A percentile compares a stretch with the other conserved stretches of the same genome.
phyloP scores from a whole-genome alignment of 2,113 vertebrate genomes.

The Chinchilla lanigera region DNA sequence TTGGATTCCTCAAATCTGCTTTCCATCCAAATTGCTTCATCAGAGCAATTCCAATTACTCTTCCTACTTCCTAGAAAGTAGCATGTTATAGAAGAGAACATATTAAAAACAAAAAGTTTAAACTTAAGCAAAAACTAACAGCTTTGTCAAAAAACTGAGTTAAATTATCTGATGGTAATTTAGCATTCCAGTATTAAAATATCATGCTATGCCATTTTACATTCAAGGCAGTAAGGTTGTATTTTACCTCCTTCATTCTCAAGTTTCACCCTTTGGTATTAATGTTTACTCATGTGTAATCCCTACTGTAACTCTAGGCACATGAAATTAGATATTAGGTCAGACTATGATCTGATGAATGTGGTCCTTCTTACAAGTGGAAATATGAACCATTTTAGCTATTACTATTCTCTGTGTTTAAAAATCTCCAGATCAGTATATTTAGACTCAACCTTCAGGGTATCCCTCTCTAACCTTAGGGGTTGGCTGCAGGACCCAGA shows the following conservation, averaged over 20 bases:
- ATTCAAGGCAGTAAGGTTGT: neutral
- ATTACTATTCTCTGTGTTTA: neutral
- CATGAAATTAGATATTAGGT: neutral
- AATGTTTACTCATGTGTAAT: neutral
- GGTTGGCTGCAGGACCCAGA: neutral
- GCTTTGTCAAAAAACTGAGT: neutral
- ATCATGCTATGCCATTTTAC: neutral
- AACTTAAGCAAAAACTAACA: slow-evolving; percentile 29
- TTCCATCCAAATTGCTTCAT: slow-evolving; percentile 91
- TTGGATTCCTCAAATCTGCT: slow-evolving; percentile 89
- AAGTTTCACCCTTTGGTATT: neutral
- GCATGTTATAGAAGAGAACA: slow-evolving; percentile 46
- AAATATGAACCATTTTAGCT: neutral
- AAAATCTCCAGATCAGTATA: neutral
- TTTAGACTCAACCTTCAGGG: neutral
- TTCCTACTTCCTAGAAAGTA: slow-evolving; percentile 89
- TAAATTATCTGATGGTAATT: neutral
- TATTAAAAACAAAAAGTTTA: slow-evolving; percentile 37
- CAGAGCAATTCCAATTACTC: slow-evolving; percentile 88
- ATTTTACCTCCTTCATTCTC: neutral
- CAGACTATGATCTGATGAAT: neutral
- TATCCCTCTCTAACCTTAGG: neutral
- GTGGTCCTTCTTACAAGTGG: neutral
- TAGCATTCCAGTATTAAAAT: slow-evolving; percentile 9
- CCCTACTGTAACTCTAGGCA: neutral